Conservation (phyloP, 1,140 invertebrate species). For the Popillia japonica region DNA sequence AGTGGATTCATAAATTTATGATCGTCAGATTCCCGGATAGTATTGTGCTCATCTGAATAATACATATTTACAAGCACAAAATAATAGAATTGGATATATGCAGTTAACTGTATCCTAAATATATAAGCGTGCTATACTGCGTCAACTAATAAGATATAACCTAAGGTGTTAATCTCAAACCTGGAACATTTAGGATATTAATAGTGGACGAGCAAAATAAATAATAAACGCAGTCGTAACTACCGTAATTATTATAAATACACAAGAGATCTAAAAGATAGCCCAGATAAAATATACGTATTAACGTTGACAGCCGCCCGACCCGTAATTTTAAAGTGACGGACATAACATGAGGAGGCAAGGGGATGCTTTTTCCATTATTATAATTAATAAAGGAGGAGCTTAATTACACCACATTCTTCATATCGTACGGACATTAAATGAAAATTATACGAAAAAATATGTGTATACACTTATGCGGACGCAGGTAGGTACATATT, state of each 20-base stretch:
- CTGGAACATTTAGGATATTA: not conserved
- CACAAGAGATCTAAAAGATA: not conserved
- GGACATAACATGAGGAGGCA: not conserved
- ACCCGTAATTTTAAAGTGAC: conserved; percentile 10
- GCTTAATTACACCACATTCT: conserved; percentile 5
- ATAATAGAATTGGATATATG: too few species aligned
- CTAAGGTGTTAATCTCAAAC: too few species aligned
- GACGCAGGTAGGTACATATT: too few species aligned
- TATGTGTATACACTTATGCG: too few species aligned
- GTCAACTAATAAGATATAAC: too few species aligned
- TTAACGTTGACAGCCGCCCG: not conserved
- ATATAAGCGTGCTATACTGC: too few species aligned
- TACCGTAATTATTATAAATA: not conserved
- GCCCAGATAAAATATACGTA: conserved; percentile 1
- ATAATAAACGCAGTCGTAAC: not conserved
- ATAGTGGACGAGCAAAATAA: not conserved
- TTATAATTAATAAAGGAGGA: conserved; percentile 12
- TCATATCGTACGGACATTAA: not conserved
- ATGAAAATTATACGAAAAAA: not conserved
- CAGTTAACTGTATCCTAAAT: too few species aligned
- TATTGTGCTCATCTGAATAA: too few species aligned
- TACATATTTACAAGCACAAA: too few species aligned
- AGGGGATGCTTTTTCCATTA: not conserved
- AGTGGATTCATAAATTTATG: too few species aligned
- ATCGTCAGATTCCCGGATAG: too few species aligned